Base-by-base conservation (phyloP, 2,888 invertebrate species). In the Caenorhabditis japonica region DNA sequence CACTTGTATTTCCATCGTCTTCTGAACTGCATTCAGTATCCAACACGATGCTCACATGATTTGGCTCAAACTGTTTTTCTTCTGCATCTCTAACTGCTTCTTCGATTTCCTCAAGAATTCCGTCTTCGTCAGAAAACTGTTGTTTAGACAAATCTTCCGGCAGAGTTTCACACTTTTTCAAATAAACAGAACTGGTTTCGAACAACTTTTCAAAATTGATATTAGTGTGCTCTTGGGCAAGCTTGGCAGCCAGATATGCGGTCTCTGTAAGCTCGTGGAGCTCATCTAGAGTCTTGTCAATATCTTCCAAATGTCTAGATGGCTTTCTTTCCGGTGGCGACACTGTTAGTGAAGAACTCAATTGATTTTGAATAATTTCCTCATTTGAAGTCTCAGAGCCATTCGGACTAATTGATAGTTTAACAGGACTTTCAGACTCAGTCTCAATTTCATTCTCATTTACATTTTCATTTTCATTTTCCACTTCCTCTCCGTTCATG, bases 1-100 rank as follows among this genome's bases (percentile, higher is more conserved):
- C 49, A 17, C 30, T 43, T 10, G 10, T 10, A 3, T 19, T 36
- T 3, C n/a, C 49, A 1, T 73, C 73, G 13, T 73, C 73, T 25
- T 73, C 73, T 0, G 73, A 66, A 66, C 73, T 73, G 19, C 56
- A 73, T 34, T 73, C 73, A 0, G 60, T 66, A n/a, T 73, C 73
- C 36, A 53, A 19, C 1, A 44, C 41, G 10, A 51, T 56, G 30
- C 56, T 43, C 19, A 72, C 59, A 41, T 66, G 73, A 55, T 73
- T 66, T 7, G 60, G 52, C 36, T 61, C 51, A 19, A 51, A 66
- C 21, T 60, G 60, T 39, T 51, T 60, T 7, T 74, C 73, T 19
- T 74, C 73, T 2, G 73, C 73, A 30, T 74, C 73, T 51, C 73
- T 30, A 4, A 74, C 58, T 2, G 73, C 73, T 53, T 74, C 73